phyloP scores from a whole-genome alignment of 1,140 invertebrate species.

The Sesamia nonagrioides region DNA sequence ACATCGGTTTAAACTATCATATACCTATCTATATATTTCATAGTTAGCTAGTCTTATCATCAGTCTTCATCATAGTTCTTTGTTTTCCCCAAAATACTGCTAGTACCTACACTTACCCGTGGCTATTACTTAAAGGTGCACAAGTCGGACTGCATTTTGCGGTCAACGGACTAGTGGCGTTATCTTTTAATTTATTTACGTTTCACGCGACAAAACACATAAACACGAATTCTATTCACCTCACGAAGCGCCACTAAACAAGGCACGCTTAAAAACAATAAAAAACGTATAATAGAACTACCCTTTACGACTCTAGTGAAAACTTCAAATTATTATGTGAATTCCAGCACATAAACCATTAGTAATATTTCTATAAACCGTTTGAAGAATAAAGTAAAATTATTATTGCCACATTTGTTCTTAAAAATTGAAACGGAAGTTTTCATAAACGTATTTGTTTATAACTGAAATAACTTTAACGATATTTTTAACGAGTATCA shows the following conservation, averaged over 20 bases:
- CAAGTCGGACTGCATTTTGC: background rate
- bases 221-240: background rate
- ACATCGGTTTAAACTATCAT: too few relatives aligned
- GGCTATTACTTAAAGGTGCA: too few relatives aligned
- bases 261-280: constrained; percentile 10
- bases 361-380: background rate
- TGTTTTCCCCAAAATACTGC: too few relatives aligned
- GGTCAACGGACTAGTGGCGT: background rate
- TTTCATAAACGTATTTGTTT: constrained; percentile 33
- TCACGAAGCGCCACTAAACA: background rate
- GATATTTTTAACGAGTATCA: constrained; percentile 42
- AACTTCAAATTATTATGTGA: constrained; percentile 20
- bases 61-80: too few relatives aligned
- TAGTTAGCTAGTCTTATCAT: too few relatives aligned
- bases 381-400: background rate
- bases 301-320: constrained; percentile 27
- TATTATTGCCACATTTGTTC: constrained; percentile 2
- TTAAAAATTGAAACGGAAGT: constrained; percentile 25
- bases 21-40: too few relatives aligned
- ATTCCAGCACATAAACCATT: constrained; percentile 9
- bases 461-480: constrained; percentile 22
- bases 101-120: too few relatives aligned
- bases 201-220: constrained; percentile 11
- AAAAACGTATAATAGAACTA: constrained; percentile 12
- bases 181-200: background rate